These are phyloP conservation scores for Zeugodacus cucurbitae DNA, from an alignment of 1,140 invertebrate genomes.

Conservation along the genomic window DNA sequence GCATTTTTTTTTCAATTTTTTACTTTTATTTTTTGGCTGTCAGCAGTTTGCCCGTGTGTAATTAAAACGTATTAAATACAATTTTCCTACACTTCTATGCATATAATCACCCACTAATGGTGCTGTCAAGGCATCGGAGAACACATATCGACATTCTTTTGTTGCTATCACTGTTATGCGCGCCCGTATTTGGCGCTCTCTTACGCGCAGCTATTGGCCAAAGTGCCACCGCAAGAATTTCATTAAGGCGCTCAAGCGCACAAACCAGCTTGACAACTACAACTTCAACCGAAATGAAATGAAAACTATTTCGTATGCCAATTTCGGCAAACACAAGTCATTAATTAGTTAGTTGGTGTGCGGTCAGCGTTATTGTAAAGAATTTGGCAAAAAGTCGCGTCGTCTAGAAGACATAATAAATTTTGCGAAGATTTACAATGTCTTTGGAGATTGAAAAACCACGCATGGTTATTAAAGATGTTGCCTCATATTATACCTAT, in stretches of 20 bases:
- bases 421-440: neutral
- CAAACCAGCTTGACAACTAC: neutral
- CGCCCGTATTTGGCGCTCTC: neutral
- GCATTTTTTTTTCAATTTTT: neutral
- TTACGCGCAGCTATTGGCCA: neutral
- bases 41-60: neutral
- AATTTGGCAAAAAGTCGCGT: neutral
- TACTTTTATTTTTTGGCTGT: constrained; percentile 8
- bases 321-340: neutral
- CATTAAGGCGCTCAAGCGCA: neutral
- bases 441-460: neutral
- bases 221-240: constrained; percentile 15
- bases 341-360: neutral
- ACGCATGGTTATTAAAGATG: too few relatives aligned
- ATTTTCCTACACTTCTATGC: neutral
- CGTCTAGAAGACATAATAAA: neutral
- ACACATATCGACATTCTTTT: neutral
- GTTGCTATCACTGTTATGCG: neutral
- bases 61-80: neutral
- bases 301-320: constrained; percentile 15
- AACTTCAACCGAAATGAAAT: too few relatives aligned
- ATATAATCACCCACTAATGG: constrained; percentile 14
- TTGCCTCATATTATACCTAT: too few relatives aligned
- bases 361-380: neutral
- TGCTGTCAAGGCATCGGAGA: neutral